Base-by-base conservation (phyloP, 2,797 vertebrate genomes). In the Chiroxiphia lanceolata region DNA sequence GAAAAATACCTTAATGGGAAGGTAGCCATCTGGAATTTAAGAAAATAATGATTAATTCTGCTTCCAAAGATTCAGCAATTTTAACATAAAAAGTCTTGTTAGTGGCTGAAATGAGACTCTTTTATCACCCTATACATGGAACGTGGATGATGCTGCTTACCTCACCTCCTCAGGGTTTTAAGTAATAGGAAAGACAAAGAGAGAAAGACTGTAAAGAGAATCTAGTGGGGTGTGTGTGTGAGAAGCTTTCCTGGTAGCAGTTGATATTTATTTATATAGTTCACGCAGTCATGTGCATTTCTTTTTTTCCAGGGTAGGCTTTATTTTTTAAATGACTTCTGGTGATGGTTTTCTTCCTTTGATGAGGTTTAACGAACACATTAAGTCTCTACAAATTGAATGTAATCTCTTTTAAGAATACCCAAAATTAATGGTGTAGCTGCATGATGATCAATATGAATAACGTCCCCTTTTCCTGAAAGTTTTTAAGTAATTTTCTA, bases 21-120 rank as follows among this genome's bases (percentile, higher is more conserved):
- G 38, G 83, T 77, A 90, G 81, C 90, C 90, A 96, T 97, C 83
- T 96, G 94, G 91, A 96, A 54, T 95, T 92, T 77, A 94, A 91
- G 85, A 84, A 75, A 96, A 82, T 95, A 95, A 96, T 80, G 75
- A 93, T 92, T 80, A 81, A 95, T 93, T 81, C 72, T 90, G 53
- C 42, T 92, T 83, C 53, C 79, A 88, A 95, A 74, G n/a, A 89
- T 82, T 81, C 71, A 90, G 42, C 59, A 87, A 48, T 83, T 92
- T 96, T 89, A 90, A 91, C 50, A 60, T 51, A 86, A 83, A 92
- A 94, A 81, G 13, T 72, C 89, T 92, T 95, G 53, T 93, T 92
- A 95, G 60, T 72, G 61, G 47, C 59, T 56, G 29, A 72, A 69
- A 93, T 83, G 69, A 84, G 57, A 85, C 54, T 69, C 18, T 87